Conservation (phyloP, 2,113 vertebrate species). For the Hippocampus abdominalis region DNA sequence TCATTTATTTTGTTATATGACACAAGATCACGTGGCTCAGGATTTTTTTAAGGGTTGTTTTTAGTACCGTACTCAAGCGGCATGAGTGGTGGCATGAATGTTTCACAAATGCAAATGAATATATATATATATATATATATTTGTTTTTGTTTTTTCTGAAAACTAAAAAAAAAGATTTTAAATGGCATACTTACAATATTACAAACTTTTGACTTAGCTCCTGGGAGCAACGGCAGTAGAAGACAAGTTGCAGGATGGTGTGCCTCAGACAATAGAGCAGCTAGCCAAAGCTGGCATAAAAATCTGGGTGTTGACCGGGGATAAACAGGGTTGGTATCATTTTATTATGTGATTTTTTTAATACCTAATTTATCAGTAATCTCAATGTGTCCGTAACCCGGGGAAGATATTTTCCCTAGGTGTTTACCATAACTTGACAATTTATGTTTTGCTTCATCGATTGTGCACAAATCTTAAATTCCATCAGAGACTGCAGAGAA, state of each 20-base stretch:
- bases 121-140: too few relatives aligned
- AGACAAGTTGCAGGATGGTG: constrained; percentile 93
- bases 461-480: neutral
- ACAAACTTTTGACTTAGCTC: constrained; percentile 59
- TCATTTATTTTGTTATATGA: neutral
- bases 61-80: too few relatives aligned
- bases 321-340: constrained; percentile 84
- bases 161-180: neutral
- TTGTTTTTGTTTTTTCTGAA: too few relatives aligned
- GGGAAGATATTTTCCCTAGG: neutral
- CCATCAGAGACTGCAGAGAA: constrained; percentile 90
- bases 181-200: neutral
- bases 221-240: constrained; percentile 89
- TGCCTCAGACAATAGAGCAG: constrained; percentile 86
- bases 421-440: neutral
- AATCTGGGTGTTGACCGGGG: constrained; percentile 93
- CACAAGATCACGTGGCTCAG: too few relatives aligned
- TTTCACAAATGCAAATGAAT: too few relatives aligned
- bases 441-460: neutral
- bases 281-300: constrained; percentile 89
- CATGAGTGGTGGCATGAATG: too few relatives aligned
- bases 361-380: neutral
- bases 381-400: neutral
- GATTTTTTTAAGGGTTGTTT: too few relatives aligned
- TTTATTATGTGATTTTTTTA: neutral